These are phyloP conservation scores for Hypotaenidia okinawae DNA, from an alignment of 2,797 vertebrate genomes.

Conservation along the genomic window DNA sequence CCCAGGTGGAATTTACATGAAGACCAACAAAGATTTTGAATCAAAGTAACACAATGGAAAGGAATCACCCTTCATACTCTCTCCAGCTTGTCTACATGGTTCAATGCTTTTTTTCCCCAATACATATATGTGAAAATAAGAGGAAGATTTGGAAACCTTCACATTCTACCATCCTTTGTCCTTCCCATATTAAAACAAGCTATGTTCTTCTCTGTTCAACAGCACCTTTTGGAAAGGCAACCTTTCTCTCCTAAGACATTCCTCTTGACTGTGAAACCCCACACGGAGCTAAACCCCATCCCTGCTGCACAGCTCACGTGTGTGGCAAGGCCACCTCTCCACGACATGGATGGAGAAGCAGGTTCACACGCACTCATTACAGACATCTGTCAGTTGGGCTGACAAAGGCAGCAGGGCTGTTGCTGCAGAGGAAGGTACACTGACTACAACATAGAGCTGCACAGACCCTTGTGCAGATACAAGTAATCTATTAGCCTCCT, in stretches of 20 bases:
- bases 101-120: not conserved
- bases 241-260: not conserved
- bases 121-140: not conserved
- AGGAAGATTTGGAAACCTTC: not conserved
- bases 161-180: not conserved
- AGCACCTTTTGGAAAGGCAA: not conserved
- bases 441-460: not conserved
- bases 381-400: not conserved
- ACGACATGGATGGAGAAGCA: not conserved
- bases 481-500: not conserved
- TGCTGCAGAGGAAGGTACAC: not conserved
- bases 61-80: not conserved
- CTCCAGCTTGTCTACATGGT: not conserved
- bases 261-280: not conserved
- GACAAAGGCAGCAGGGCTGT: not conserved
- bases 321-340: not conserved
- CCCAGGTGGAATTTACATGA: not conserved
- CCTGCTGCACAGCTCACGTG: fast-evolving
- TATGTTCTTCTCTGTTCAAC: not conserved
- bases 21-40: not conserved
- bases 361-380: not conserved
- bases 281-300: not conserved
- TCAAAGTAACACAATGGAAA: not conserved
- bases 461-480: fast-evolving
- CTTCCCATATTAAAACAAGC: not conserved